A percentile compares a stretch with the other conserved stretches of the same genome.
These are phyloP conservation scores for Polypedilum pembai DNA, from an alignment of 1,140 invertebrate genomes.

Conservation along the genomic window DNA sequence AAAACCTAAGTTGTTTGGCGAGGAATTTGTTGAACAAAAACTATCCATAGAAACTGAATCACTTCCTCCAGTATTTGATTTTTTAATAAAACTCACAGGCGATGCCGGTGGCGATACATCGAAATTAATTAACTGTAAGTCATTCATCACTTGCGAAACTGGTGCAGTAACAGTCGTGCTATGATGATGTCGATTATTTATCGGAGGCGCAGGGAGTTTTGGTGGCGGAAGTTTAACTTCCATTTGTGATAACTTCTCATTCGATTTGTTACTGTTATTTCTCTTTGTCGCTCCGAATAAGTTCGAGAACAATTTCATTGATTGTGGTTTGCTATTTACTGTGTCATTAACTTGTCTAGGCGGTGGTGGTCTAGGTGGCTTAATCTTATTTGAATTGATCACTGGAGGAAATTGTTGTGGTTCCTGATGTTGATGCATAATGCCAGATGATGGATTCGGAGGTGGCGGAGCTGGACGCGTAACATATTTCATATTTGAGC, in stretches of 20 bases:
- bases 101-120: slow-evolving; percentile 38
- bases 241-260: slow-evolving; percentile 33
- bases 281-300: slow-evolving; percentile 36
- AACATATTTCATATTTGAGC: slow-evolving; percentile 32
- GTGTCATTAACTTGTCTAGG: slow-evolving; percentile 37
- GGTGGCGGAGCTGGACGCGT: slow-evolving; percentile 43
- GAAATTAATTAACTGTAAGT: slow-evolving; percentile 44
- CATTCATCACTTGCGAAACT: slow-evolving; percentile 31
- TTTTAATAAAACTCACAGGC: slow-evolving; percentile 27
- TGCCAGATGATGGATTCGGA: slow-evolving; percentile 32
- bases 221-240: slow-evolving; percentile 34
- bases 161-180: slow-evolving; percentile 40
- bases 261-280: slow-evolving; percentile 35
- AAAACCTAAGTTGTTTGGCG: slow-evolving; percentile 28
- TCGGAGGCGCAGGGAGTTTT: slow-evolving; percentile 44
- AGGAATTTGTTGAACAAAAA: slow-evolving; percentile 31
- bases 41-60: slow-evolving; percentile 31
- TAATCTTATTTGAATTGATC: slow-evolving; percentile 36
- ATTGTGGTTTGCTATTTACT: slow-evolving; percentile 34
- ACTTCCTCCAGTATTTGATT: slow-evolving; percentile 29
- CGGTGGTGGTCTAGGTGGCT: slow-evolving; percentile 49
- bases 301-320: slow-evolving; percentile 46
- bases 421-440: neutral
- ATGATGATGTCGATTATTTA: slow-evolving; percentile 43
- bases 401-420: neutral